Evolutionary conservation across 2,888 invertebrate genomes (phyloP).

Genomic region (Empis livida): DNA sequence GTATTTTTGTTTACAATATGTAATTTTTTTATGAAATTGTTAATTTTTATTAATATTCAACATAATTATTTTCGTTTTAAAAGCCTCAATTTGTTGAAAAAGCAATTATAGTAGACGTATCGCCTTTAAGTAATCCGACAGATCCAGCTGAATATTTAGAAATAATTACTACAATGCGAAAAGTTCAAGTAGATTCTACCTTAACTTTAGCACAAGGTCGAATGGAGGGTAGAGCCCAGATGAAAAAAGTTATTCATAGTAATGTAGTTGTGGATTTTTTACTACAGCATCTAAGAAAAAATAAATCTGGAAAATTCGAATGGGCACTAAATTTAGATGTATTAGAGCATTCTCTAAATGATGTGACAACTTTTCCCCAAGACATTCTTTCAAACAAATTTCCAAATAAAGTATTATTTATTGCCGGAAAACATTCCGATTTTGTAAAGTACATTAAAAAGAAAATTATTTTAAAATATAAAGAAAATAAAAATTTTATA

Average conservation of each 20-base stretch:
- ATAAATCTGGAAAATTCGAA: conserved; percentile 44
- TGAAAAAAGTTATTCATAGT: conserved; percentile 41
- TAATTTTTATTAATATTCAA: neutral
- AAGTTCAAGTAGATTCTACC: conserved; percentile 45
- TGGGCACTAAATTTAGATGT: conserved; percentile 72
- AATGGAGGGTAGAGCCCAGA: conserved; percentile 48
- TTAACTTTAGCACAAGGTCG: conserved; percentile 57
- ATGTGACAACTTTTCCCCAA: conserved; percentile 53
- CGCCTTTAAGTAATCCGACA: conserved; percentile 44
- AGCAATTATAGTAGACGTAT: conserved; percentile 59
- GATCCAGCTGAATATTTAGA: conserved; percentile 47
- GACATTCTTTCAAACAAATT: neutral
- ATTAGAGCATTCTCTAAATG: conserved; percentile 48
- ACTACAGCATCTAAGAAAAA: conserved; percentile 67
- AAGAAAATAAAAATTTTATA: neutral
- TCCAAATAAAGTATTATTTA: conserved; percentile 54
- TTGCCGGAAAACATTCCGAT: conserved; percentile 69
- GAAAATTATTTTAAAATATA: conserved; percentile 36
- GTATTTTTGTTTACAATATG: conserved; percentile 63
- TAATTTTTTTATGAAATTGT: conserved; percentile 24
- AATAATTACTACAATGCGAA: conserved; percentile 52
- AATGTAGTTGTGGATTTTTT: conserved; percentile 60
- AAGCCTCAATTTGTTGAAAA: conserved; percentile 51
- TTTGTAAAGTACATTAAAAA: conserved; percentile 54
- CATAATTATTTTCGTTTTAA: neutral